Conservation (phyloP, 2,113 vertebrate species). For the Misgurnus mizolepis region DNA sequence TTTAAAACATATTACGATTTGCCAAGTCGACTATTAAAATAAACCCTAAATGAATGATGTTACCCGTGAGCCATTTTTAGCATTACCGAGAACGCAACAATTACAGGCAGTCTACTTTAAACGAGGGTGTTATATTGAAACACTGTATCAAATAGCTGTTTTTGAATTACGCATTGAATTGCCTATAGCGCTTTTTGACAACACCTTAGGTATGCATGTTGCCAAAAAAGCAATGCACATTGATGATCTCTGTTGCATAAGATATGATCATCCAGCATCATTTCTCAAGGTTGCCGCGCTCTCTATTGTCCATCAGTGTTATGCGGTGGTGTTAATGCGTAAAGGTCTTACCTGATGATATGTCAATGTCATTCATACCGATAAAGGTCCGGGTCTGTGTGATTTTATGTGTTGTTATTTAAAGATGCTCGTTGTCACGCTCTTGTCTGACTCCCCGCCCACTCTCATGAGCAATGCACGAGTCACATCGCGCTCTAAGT, state of each 20-base stretch:
- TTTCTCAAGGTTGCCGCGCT: slow-evolving; percentile 1
- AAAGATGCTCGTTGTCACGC: neutral
- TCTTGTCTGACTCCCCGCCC: neutral
- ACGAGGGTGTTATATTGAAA: no score
- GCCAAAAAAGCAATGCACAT: neutral
- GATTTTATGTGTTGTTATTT: neutral
- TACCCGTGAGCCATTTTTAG: neutral
- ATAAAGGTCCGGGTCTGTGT: neutral
- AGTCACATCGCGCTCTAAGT: neutral
- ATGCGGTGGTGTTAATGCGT: neutral
- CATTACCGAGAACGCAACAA: neutral
- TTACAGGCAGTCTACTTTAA: no score
- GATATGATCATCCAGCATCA: no score
- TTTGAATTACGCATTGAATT: neutral
- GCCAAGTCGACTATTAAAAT: neutral
- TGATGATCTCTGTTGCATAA: no score
- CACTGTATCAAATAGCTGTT: neutral
- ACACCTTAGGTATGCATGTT: neutral
- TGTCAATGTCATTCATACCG: neutral
- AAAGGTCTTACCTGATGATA: slow-evolving; percentile 28
- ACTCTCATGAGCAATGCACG: neutral
- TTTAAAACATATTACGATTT: neutral
- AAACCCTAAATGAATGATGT: neutral
- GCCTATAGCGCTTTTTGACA: neutral
- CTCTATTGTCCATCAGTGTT: neutral